phyloP scores from a whole-genome alignment of 2,888 invertebrate species.

The Pandemis cinnamomeana region DNA sequence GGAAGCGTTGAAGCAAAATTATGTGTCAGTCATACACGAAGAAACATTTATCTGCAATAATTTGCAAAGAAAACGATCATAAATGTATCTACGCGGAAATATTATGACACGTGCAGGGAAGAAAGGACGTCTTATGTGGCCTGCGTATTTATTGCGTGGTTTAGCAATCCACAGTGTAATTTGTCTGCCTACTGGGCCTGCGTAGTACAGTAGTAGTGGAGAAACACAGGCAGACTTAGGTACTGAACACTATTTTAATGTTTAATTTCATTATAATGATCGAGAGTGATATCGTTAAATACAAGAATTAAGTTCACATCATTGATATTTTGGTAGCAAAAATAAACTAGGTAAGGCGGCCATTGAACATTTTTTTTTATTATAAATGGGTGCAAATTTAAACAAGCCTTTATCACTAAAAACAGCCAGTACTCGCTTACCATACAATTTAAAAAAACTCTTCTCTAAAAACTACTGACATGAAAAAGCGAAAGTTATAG shows the following conservation, averaged over 20 bases:
- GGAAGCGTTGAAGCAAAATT: conserved; percentile 52
- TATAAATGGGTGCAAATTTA: too few species aligned
- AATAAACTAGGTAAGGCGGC: too few species aligned
- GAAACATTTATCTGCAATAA: conserved; percentile 14
- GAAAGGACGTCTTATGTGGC: conserved; percentile 31
- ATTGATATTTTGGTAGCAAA: too few species aligned
- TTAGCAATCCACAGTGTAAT: conserved; percentile 28
- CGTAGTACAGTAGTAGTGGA: background rate
- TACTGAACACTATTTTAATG: too few species aligned
- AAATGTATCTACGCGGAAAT: conserved; percentile 6
- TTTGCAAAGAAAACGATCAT: conserved; percentile 10
- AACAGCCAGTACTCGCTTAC: too few species aligned
- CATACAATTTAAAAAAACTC: background rate
- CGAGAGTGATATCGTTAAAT: too few species aligned
- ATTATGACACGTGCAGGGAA: conserved; percentile 15
- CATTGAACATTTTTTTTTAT: too few species aligned
- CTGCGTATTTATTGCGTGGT: conserved; percentile 11
- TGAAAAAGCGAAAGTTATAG: background rate
- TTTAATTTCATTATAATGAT: too few species aligned
- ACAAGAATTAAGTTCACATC: too few species aligned
- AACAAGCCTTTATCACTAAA: too few species aligned
- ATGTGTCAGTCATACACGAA: conserved; percentile 18
- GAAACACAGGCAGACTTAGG: background rate
- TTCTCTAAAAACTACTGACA: background rate
- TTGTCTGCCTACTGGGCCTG: conserved; percentile 12